A percentile compares a stretch with the other conserved stretches of the same genome.
Conservation (phyloP, 1,140 invertebrate genomes). For the Polypedilum pembai region DNA sequence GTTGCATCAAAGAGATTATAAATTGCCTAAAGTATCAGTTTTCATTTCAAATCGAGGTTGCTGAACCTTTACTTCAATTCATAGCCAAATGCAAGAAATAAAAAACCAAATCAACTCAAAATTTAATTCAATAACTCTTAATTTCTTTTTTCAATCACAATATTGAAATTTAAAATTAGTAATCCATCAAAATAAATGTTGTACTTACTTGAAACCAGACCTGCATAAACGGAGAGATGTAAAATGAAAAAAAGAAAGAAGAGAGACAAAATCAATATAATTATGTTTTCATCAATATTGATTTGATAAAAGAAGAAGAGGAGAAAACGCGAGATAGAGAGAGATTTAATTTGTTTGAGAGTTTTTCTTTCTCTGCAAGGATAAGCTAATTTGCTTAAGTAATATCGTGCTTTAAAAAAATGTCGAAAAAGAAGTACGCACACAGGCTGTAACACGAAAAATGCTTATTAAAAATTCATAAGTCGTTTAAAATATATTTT, state of each 20-base stretch:
- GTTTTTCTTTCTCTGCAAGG: neutral
- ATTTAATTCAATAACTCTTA: no score
- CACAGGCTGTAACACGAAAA: neutral
- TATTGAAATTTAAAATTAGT: no score
- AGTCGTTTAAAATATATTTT: neutral
- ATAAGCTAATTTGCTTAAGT: neutral
- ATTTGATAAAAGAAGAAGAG: neutral
- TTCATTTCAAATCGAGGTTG: no score
- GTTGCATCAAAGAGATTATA: no score
- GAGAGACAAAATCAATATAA: neutral
- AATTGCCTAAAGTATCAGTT: no score
- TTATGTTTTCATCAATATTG: neutral
- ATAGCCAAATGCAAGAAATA: no score
- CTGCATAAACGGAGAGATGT: neutral
- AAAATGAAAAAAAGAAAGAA: neutral
- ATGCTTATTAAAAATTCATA: conserved; percentile 22
- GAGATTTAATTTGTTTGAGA: conserved; percentile 9
- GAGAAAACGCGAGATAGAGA: neutral
- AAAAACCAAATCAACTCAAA: no score
- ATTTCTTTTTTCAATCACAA: no score
- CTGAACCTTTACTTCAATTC: no score
- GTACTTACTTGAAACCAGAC: neutral
- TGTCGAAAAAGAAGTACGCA: no score
- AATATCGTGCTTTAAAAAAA: conserved; percentile 1
- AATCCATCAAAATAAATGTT: no score